These are phyloP conservation scores for Varanus salvator DNA, from an alignment of 2,113 vertebrate genomes.

Conservation along the genomic window DNA sequence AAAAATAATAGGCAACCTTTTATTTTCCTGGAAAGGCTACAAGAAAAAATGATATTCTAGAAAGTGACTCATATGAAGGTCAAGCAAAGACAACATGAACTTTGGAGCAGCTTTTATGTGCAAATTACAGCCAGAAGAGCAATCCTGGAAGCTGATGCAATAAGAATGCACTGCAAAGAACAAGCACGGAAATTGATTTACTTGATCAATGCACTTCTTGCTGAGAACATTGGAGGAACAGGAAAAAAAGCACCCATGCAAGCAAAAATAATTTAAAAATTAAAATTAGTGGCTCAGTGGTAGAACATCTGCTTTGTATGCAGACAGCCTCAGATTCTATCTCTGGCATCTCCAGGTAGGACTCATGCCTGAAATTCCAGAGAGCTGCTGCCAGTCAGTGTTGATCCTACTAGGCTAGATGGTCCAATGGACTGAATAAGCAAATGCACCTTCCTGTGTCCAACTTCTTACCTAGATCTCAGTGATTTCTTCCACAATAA, in stretches of 20 bases:
- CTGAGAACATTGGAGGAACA: constrained; percentile 4
- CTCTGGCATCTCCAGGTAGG: too few relatives aligned
- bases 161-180: constrained; percentile 10
- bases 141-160: constrained; percentile 13
- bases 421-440: too few relatives aligned
- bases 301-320: not conserved
- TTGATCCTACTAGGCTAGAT: too few relatives aligned
- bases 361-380: too few relatives aligned
- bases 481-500: not conserved
- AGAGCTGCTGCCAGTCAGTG: too few relatives aligned
- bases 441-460: too few relatives aligned
- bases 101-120: constrained; percentile 33
- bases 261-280: not conserved
- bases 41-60: constrained; percentile 24
- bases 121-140: constrained; percentile 27
- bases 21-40: constrained; percentile 39
- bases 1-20: constrained; percentile 33
- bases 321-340: too few relatives aligned
- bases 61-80: constrained; percentile 28
- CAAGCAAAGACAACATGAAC: constrained; percentile 13
- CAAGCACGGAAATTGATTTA: not conserved
- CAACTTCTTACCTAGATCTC: not conserved
- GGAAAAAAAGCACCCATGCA: not conserved
- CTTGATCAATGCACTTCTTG: constrained; percentile 17
- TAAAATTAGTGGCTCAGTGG: too few relatives aligned